phyloP scores from a whole-genome alignment of 2,113 vertebrate genomes.

The Oryzias celebensis region DNA sequence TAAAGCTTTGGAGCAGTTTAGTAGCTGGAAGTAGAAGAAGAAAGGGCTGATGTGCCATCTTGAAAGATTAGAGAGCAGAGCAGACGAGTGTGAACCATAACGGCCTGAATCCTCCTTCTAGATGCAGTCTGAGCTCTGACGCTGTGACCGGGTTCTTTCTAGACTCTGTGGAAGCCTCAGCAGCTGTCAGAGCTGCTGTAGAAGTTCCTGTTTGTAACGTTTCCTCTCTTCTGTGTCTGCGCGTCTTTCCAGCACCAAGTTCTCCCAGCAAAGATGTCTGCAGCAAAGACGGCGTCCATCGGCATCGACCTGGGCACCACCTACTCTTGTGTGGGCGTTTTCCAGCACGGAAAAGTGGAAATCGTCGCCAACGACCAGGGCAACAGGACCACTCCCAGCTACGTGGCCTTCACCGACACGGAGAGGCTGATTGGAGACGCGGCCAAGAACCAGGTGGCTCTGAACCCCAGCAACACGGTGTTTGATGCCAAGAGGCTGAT shows the following conservation, averaged over 20 bases:
- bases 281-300: conserved; percentile 20
- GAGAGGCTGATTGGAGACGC: conserved; percentile 12
- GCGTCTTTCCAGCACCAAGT: background rate
- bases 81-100: background rate
- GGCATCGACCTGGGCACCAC: no score
- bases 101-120: no score
- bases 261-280: conserved; percentile 25
- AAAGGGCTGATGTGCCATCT: no score
- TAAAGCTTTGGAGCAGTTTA: background rate
- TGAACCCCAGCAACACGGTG: conserved; percentile 65
- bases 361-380: conserved; percentile 68
- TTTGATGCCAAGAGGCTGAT: conserved; percentile 67
- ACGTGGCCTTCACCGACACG: conserved; percentile 28
- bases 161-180: no score
- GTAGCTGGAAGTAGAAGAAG: no score
- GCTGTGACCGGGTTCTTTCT: no score
- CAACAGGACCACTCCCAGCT: conserved; percentile 60
- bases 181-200: background rate
- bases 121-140: no score
- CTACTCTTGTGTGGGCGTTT: conserved; percentile 81
- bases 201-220: background rate
- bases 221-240: background rate
- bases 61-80: background rate
- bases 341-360: conserved; percentile 89
- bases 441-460: conserved; percentile 63